Percentiles rank a stretch among this genome's conserved stretches.
phyloP scores from a whole-genome alignment of 2,888 invertebrate genomes.

The Drosophila anomelani region DNA sequence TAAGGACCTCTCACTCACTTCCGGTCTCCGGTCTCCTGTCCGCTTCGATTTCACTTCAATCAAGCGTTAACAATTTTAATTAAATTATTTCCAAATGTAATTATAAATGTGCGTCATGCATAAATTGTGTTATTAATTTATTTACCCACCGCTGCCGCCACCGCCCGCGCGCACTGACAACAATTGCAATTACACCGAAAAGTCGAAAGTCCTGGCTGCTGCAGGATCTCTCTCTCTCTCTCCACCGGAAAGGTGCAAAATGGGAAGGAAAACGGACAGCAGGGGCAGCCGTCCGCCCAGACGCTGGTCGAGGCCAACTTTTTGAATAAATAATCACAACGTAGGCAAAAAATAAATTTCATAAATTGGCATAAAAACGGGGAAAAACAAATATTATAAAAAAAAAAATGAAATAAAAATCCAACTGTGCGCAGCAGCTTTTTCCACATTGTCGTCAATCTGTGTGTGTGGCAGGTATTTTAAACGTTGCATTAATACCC shows the following conservation, averaged over 20 bases:
- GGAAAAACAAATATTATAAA: background rate
- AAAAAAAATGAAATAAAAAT: slow-evolving; percentile 4
- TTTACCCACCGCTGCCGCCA: slow-evolving; percentile 45
- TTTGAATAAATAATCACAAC: slow-evolving; percentile 77
- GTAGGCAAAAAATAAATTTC: slow-evolving; percentile 74
- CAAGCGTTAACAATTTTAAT: slow-evolving; percentile 82
- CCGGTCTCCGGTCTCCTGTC: slow-evolving; percentile 28
- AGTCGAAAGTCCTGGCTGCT: slow-evolving; percentile 22
- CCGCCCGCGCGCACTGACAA: slow-evolving; percentile 6
- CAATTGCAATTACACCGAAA: slow-evolving; percentile 48
- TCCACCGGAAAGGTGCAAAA: background rate
- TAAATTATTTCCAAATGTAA: slow-evolving; percentile 81
- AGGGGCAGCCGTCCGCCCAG: slow-evolving; percentile 16
- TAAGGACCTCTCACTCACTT: slow-evolving; percentile 12
- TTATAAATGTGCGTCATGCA: slow-evolving; percentile 79
- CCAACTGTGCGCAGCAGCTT: slow-evolving; percentile 11
- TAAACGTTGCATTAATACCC: slow-evolving; percentile 74
- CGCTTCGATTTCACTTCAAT: slow-evolving; percentile 78
- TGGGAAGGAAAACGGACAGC: background rate
- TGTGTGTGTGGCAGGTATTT: slow-evolving; percentile 64
- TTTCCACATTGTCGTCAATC: slow-evolving; percentile 73
- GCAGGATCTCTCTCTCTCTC: slow-evolving; percentile 9
- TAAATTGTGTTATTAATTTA: slow-evolving; percentile 78
- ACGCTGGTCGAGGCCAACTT: slow-evolving; percentile 57
- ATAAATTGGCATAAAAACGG: slow-evolving; percentile 63